Conservation (phyloP, 1,140 invertebrate genomes). For the Cotesia glomerata region DNA sequence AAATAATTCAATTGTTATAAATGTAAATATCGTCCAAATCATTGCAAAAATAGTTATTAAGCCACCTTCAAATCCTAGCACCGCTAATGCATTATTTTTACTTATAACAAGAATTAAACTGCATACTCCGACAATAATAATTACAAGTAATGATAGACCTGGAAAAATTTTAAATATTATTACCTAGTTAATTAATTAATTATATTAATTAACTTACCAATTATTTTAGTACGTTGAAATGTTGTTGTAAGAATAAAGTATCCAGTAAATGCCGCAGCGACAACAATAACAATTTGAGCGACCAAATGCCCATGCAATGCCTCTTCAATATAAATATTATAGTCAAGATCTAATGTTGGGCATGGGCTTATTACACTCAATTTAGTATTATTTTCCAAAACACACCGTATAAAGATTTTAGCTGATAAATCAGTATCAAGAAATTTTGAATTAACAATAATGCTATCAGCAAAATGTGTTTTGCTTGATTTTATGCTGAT, state of each 20-base stretch:
- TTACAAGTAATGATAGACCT: slow-evolving; percentile 53
- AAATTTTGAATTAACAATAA: slow-evolving; percentile 62
- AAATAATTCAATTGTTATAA: slow-evolving; percentile 54
- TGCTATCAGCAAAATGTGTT: slow-evolving; percentile 63
- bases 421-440: slow-evolving; percentile 63
- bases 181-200: not conserved
- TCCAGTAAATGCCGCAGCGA: slow-evolving; percentile 50
- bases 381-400: slow-evolving; percentile 61
- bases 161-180: not conserved
- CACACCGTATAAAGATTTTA: slow-evolving; percentile 61
- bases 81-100: slow-evolving; percentile 45
- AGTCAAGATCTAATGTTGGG: slow-evolving; percentile 56
- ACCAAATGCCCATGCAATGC: slow-evolving; percentile 53
- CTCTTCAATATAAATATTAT: slow-evolving; percentile 58
- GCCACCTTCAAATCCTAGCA: slow-evolving; percentile 53
- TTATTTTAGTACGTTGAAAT: slow-evolving; percentile 53
- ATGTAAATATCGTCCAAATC: slow-evolving; percentile 51
- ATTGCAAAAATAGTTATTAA: slow-evolving; percentile 52
- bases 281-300: slow-evolving; percentile 52
- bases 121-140: slow-evolving; percentile 48
- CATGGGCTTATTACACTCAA: slow-evolving; percentile 51
- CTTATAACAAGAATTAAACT: slow-evolving; percentile 40
- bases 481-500: slow-evolving; percentile 64
- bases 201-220: slow-evolving; percentile 39
- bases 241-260: slow-evolving; percentile 41